phyloP scores from a whole-genome alignment of 1,140 invertebrate genomes.

The Drosophila nigromelanica region DNA sequence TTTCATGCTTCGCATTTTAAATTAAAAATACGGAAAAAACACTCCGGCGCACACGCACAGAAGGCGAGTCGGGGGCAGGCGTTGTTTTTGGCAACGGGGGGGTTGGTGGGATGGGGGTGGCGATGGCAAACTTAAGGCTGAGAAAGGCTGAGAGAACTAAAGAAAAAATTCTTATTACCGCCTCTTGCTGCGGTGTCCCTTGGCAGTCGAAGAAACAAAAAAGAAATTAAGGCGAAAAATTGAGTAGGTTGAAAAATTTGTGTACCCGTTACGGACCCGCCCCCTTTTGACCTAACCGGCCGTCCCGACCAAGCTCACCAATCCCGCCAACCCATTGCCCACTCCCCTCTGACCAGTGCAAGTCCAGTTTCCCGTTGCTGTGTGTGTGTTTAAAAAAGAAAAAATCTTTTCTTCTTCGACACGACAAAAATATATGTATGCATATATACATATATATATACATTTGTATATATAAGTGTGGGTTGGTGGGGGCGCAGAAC shows the following conservation, averaged over 20 bases:
- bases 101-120: not conserved
- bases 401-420: conserved; percentile 78
- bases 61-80: not conserved
- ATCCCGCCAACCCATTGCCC: not conserved
- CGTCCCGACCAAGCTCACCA: no score
- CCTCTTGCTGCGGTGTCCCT: conserved; percentile 55
- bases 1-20: conserved; percentile 79
- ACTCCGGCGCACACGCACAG: conserved; percentile 74
- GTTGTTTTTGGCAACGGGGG: not conserved
- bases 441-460: conserved; percentile 11
- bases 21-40: conserved; percentile 82
- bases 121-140: conserved; percentile 5
- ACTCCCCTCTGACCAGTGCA: conserved; percentile 28
- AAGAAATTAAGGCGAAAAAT: conserved; percentile 82
- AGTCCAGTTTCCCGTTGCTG: conserved; percentile 51
- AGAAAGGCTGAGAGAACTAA: conserved; percentile 40
- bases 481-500: conserved; percentile 20
- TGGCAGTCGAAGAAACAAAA: conserved; percentile 57
- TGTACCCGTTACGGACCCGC: conserved; percentile 60
- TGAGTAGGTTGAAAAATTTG: conserved; percentile 82
- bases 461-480: not conserved
- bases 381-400: conserved; percentile 49
- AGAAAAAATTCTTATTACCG: conserved; percentile 82
- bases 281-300: not conserved
- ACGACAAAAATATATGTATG: conserved; percentile 42